Base-by-base conservation (phyloP, 2,797 vertebrate species). In the Myioborus melanocephalus region DNA sequence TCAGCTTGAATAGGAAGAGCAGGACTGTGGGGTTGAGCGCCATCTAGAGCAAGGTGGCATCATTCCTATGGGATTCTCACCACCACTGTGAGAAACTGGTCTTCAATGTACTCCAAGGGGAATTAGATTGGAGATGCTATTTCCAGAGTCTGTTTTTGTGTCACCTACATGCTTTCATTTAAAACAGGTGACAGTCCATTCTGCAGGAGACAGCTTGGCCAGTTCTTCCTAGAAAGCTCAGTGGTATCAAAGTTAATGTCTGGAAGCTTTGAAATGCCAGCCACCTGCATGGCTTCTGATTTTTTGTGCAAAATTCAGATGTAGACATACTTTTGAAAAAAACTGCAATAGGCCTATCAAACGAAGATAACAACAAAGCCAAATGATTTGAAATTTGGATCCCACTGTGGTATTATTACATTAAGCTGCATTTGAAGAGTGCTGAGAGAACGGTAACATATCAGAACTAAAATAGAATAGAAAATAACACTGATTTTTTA, bases 381-480 rank as follows among this genome's bases (percentile, higher is more conserved):
- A 94, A 86, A 79, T 61, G 1, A 59, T 72, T 87, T 91, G 65
- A 88, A 94, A 89, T 95, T 90, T 86, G 17, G n/a, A 87, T 82
- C 43, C 20, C 15, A 70, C 66, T 87, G 66, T 79, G 60, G 27
- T 77, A 69, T 91, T 84, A 80, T 89, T 92, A 63, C 26, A 77
- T 94, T 64, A n/a, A 73, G 6, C 27, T 82, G 22, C 37, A 50
- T 79, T 83, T 90, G 65, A 95, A 79, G 60, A 85, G 7, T 41
- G 26, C 24, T 71, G 37, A 50, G 39, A 90, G 46, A 90, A 92
- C 28, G 43, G 10, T 44, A 65, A 44, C 8, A 21, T 81, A 84
- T 63, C 30, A 87, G 30, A 80, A 82, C 28, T 32, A 28, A 81
- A 84, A 87, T 2, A 47, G 9, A 90, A 52, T 20, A 59, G 28